Evolutionary conservation across 1,140 invertebrate species (phyloP).

Genomic region (Macrobrachium nipponense): DNA sequence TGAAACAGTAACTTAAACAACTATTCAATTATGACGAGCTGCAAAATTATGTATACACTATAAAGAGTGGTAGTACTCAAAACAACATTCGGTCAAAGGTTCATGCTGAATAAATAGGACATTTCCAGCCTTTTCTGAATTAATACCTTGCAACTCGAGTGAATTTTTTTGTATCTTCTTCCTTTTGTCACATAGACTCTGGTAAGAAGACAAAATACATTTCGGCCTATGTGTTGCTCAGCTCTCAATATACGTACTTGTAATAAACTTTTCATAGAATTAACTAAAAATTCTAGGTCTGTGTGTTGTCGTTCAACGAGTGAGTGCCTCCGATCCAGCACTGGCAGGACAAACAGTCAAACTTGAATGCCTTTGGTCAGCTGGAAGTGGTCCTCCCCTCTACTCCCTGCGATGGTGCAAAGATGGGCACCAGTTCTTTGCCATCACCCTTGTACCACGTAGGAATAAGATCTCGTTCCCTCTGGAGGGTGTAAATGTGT

Average conservation of each 20-base stretch:
- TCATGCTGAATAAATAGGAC: not conserved
- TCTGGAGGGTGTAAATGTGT: constrained; percentile 10
- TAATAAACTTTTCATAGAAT: no score
- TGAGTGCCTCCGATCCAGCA: not conserved
- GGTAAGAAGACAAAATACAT: not conserved
- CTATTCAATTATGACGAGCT: no score
- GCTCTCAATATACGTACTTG: not conserved
- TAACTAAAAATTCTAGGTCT: not conserved
- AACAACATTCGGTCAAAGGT: no score
- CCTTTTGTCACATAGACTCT: no score
- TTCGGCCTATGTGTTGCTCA: not conserved
- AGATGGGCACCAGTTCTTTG: constrained; percentile 34
- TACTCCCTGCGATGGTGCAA: constrained; percentile 43
- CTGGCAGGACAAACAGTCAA: not conserved
- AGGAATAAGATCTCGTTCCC: constrained; percentile 4
- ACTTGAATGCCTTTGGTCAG: constrained; percentile 32
- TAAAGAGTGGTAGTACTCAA: no score
- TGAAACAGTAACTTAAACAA: no score
- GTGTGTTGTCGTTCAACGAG: constrained; percentile 30
- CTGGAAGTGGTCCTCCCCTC: constrained; percentile 36
- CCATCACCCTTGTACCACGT: constrained; percentile 9
- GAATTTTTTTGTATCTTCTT: no score
- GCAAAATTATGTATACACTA: no score
- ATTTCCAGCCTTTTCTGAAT: no score
- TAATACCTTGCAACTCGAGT: not conserved